A percentile compares a stretch with the other conserved stretches of the same genome.
These are phyloP conservation scores for Apodemus speciosus DNA, from an alignment of 2,113 vertebrate genomes.

Conservation along the genomic window DNA sequence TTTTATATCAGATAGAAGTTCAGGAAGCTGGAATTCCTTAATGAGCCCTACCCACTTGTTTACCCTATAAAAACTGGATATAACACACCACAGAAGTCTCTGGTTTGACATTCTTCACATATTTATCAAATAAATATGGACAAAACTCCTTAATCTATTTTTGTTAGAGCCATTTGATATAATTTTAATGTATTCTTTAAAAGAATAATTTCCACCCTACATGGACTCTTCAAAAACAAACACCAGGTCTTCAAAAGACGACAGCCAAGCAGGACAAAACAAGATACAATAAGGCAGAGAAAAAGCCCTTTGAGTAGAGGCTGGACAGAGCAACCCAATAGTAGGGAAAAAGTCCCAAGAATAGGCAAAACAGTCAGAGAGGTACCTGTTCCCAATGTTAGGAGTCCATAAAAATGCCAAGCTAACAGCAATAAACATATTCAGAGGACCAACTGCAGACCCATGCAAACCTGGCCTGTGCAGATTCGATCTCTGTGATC, in stretches of 20 bases:
- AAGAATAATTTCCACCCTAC: background rate
- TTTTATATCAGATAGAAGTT: background rate
- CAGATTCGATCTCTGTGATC: background rate
- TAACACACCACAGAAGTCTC: background rate
- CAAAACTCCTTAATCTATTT: background rate
- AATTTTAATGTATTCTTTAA: background rate
- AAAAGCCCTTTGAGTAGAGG: too few species aligned
- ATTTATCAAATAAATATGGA: constrained; percentile 6
- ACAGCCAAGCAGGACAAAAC: background rate
- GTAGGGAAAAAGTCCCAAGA: background rate
- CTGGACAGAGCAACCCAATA: background rate
- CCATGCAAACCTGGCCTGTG: background rate
- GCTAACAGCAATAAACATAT: background rate
- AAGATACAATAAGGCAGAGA: background rate
- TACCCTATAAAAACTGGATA: background rate
- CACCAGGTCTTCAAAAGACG: background rate
- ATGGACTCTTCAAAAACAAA: background rate
- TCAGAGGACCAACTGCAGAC: background rate
- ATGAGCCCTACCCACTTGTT: background rate
- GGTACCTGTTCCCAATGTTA: fast-evolving
- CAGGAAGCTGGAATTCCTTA: background rate
- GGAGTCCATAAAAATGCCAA: background rate
- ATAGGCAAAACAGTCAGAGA: background rate
- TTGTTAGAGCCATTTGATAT: too few species aligned
- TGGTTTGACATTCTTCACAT: constrained; percentile 5